phyloP scores from a whole-genome alignment of 2,113 vertebrate species.

The Ptychochromis oligacanthus region DNA sequence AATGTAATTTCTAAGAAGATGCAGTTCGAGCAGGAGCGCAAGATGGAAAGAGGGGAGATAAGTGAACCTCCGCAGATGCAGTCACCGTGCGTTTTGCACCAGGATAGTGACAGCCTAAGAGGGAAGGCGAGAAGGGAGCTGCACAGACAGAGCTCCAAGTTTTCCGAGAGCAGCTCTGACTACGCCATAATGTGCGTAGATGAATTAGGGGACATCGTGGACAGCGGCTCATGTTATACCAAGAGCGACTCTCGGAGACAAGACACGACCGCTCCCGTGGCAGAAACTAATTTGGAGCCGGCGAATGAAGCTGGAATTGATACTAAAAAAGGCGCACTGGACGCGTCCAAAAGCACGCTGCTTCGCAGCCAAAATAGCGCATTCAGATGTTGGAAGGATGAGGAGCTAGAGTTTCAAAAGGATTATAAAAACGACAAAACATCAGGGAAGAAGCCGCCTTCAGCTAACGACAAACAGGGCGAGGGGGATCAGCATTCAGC shows the following conservation, averaged over 20 bases:
- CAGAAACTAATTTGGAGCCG: conserved; percentile 68
- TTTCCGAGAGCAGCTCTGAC: conserved; percentile 86
- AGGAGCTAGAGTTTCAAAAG: conserved; percentile 84
- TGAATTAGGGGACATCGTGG: conserved; percentile 73
- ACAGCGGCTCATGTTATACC: conserved; percentile 78
- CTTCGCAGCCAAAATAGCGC: conserved; percentile 95
- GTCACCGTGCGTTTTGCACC: conserved; percentile 50
- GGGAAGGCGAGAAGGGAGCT: conserved; percentile 71
- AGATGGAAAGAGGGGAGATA: conserved; percentile 95
- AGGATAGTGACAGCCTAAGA: conserved; percentile 62
- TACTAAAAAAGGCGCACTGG: conserved; percentile 86
- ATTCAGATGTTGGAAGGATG: conserved; percentile 93
- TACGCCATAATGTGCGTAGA: conserved; percentile 76
- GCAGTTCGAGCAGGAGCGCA: conserved; percentile 94
- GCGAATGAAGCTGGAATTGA: conserved; percentile 79
- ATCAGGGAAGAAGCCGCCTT: conserved; percentile 36
- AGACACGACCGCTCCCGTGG: conserved; percentile 45
- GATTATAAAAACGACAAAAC: conserved; percentile 77
- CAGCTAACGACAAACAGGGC: conserved; percentile 20
- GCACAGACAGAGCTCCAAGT: conserved; percentile 83
- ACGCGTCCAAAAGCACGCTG: conserved; percentile 87
- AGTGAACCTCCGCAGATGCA: conserved; percentile 73
- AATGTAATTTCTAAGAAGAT: conserved; percentile 98
- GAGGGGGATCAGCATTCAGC: conserved; percentile 44
- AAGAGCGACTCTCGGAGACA: conserved; percentile 75